Evolutionary conservation across 2,888 invertebrate genomes (phyloP).

Genomic region (Netelia virgata): DNA sequence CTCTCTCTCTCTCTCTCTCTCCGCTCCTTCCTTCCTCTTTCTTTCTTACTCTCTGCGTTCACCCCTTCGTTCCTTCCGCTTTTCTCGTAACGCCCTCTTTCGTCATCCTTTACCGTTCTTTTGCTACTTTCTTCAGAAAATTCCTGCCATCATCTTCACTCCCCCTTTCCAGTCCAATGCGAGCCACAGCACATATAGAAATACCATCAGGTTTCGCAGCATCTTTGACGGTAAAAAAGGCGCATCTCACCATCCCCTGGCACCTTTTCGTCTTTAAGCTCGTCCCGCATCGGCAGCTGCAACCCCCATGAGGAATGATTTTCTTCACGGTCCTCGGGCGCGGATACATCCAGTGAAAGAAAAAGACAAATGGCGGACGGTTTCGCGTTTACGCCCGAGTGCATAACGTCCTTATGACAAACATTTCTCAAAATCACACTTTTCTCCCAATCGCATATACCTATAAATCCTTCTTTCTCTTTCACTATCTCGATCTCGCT

Average conservation of each 20-base stretch:
- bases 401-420: slow-evolving; percentile 46
- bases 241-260: neutral
- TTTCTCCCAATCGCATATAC: slow-evolving; percentile 30
- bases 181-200: neutral
- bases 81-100: neutral
- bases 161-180: neutral
- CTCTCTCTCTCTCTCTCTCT: neutral
- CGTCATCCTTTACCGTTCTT: slow-evolving; percentile 7
- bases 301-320: slow-evolving; percentile 46
- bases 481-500: neutral
- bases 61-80: neutral
- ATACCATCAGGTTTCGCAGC: neutral
- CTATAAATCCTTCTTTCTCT: slow-evolving; percentile 14
- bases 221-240: neutral
- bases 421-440: slow-evolving; percentile 60
- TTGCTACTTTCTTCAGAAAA: neutral
- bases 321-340: slow-evolving; percentile 28
- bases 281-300: neutral
- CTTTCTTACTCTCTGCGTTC: neutral
- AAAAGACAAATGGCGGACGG: slow-evolving; percentile 49
- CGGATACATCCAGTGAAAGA: slow-evolving; percentile 33
- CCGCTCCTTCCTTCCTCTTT: no score
- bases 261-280: neutral
- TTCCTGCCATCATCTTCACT: neutral
- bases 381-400: slow-evolving; percentile 47